Conservation (phyloP, 2,888 invertebrate species). For the Leptinotarsa rubiginosa region DNA sequence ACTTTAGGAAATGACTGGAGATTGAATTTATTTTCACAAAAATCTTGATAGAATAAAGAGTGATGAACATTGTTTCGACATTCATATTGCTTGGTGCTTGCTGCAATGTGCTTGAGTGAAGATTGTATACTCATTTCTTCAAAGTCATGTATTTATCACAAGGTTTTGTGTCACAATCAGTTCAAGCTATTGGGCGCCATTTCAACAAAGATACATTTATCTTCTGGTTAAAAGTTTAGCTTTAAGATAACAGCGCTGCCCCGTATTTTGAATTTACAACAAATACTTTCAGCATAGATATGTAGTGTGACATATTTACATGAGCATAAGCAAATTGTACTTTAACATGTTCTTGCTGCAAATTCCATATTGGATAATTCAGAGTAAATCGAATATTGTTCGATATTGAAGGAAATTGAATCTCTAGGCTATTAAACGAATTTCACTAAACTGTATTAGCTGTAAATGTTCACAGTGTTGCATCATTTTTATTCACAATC, state of each 20-base stretch:
- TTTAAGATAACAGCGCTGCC: background rate
- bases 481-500: background rate
- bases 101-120: background rate
- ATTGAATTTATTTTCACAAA: too few relatives aligned
- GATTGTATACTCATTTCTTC: too few relatives aligned
- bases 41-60: background rate
- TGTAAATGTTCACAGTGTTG: too few relatives aligned
- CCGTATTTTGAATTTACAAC: background rate
- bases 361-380: conserved; percentile 14
- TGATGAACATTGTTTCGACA: background rate
- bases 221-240: too few relatives aligned
- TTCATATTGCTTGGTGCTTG: background rate
- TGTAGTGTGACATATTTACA: background rate
- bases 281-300: background rate
- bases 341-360: conserved; percentile 2
- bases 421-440: background rate
- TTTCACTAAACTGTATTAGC: too few relatives aligned
- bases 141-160: too few relatives aligned
- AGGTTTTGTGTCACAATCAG: too few relatives aligned
- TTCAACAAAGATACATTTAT: too few relatives aligned
- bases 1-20: too few relatives aligned
- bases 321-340: background rate
- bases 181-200: too few relatives aligned
- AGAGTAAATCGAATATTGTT: conserved; percentile 7
- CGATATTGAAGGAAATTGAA: conserved; percentile 1